These are phyloP conservation scores for Cisticola juncidis DNA, from an alignment of 2,113 vertebrate species.

Conservation along the genomic window DNA sequence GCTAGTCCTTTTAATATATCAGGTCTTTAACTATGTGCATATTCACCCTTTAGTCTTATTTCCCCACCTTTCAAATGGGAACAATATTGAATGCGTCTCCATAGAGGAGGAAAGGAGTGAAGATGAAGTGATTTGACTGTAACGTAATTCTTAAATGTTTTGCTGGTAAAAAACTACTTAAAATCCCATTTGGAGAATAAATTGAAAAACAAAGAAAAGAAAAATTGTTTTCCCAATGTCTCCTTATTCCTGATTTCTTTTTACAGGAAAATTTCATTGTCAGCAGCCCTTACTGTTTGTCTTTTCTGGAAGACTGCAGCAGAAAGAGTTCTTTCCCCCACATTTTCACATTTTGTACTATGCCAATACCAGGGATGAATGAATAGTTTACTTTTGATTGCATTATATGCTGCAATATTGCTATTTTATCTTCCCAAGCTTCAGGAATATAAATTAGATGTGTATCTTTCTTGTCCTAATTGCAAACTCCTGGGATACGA, in stretches of 20 bases:
- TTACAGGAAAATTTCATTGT: background rate
- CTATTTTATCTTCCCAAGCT: background rate
- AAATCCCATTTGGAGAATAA: background rate
- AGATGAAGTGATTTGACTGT: background rate
- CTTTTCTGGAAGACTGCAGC: background rate
- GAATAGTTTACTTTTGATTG: background rate
- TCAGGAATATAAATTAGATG: background rate
- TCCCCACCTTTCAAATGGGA: background rate
- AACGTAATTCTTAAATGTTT: background rate
- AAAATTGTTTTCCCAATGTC: background rate
- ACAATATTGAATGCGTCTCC: background rate
- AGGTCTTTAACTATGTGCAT: background rate
- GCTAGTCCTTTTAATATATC: background rate
- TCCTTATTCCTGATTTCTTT: background rate
- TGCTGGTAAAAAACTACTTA: background rate
- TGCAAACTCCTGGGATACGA: background rate
- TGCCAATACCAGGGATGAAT: background rate
- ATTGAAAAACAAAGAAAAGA: background rate
- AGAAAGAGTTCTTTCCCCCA: background rate
- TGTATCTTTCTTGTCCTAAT: background rate
- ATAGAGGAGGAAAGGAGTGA: background rate
- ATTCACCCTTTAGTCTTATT: background rate
- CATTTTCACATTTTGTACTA: background rate
- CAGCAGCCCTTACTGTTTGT: background rate
- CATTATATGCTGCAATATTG: background rate